Evolutionary conservation across 2,888 invertebrate genomes (phyloP).

Genomic region (Apamea sordens): DNA sequence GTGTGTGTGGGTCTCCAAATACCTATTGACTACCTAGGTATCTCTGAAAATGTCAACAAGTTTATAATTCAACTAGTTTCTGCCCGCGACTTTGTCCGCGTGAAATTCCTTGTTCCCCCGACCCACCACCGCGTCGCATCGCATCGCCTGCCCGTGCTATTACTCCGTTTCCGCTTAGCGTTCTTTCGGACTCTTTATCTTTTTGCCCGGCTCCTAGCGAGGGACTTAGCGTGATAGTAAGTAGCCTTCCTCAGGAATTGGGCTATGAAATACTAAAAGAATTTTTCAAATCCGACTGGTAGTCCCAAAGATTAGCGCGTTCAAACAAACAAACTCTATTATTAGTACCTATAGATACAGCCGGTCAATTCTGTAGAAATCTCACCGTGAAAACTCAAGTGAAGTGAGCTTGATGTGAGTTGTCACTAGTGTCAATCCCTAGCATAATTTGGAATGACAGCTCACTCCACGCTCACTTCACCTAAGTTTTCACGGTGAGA

Average conservation of each 20-base stretch:
- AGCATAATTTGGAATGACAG: no score
- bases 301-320: no score
- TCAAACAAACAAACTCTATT: no score
- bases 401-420: no score
- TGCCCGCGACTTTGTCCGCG: neutral
- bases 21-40: no score
- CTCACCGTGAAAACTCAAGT: no score
- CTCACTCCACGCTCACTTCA: no score
- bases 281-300: neutral
- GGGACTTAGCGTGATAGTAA: neutral
- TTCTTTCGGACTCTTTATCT: neutral
- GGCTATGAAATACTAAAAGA: neutral
- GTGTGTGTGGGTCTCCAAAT: neutral
- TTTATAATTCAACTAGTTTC: neutral
- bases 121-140: neutral
- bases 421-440: no score
- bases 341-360: no score
- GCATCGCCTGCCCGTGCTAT: neutral
- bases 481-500: no score
- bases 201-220: neutral
- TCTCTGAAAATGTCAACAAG: neutral
- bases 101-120: neutral
- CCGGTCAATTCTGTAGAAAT: no score
- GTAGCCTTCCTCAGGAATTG: neutral
- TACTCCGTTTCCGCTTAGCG: no score